Percentiles rank a stretch among this genome's conserved stretches.
Conservation (phyloP, 2,888 invertebrate species). For the Ceraclea dissimilis region DNA sequence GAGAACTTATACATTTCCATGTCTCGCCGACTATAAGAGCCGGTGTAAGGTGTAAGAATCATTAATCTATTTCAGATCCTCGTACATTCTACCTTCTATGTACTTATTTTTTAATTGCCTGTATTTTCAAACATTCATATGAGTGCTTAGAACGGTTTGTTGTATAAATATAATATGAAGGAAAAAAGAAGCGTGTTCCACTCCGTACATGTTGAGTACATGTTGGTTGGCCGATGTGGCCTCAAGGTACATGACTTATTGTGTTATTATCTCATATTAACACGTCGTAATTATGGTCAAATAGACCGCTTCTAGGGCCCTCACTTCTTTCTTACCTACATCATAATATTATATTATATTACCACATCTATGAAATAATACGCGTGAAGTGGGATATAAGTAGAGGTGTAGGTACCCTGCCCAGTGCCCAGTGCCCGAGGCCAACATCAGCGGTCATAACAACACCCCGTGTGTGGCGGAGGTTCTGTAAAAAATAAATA, state of each 20-base stretch:
- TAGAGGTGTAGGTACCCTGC: background rate
- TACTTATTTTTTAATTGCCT: too few relatives aligned
- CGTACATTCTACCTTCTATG: too few relatives aligned
- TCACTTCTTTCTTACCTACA: background rate
- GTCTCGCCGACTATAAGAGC: too few relatives aligned
- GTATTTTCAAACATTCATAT: too few relatives aligned
- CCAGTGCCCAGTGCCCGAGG: background rate
- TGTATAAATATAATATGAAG: too few relatives aligned
- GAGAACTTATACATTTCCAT: too few relatives aligned
- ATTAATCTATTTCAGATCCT: too few relatives aligned
- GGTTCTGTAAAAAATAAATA: background rate
- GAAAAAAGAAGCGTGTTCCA: too few relatives aligned
- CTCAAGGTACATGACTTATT: conserved; percentile 4
- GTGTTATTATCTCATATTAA: conserved; percentile 23
- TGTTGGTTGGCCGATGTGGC: background rate
- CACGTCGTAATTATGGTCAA: conserved; percentile 25
- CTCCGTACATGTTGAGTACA: too few relatives aligned
- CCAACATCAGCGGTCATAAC: background rate
- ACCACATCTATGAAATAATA: background rate
- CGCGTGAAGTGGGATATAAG: background rate
- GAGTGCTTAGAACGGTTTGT: too few relatives aligned
- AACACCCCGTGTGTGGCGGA: conserved; percentile 2
- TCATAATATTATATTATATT: background rate
- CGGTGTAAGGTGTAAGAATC: too few relatives aligned
- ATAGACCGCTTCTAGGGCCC: conserved; percentile 8